Conservation (phyloP, 2,113 vertebrate species). For the Siniperca chuatsi region DNA sequence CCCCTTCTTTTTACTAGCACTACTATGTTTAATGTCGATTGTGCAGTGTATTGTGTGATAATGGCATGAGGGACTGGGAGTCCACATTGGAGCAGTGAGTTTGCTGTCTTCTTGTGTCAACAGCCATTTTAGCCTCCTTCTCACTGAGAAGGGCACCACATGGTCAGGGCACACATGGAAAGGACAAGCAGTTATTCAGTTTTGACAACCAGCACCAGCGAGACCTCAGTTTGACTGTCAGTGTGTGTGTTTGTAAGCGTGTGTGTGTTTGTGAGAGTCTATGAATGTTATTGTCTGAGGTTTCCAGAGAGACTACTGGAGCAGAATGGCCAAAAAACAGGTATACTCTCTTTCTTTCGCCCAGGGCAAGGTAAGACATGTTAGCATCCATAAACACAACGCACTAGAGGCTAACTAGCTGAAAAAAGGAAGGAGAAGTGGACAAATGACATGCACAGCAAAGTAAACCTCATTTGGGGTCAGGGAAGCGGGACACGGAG, state of each 20-base stretch:
- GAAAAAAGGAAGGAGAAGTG: conserved; percentile 63
- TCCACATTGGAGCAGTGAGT: conserved; percentile 47
- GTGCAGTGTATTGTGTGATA: conserved; percentile 27
- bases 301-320: conserved; percentile 70
- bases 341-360: conserved; percentile 75
- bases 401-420: conserved; percentile 70
- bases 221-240: conserved; percentile 67
- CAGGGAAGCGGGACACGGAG: conserved; percentile 42
- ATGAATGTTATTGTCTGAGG: conserved; percentile 59
- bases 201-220: conserved; percentile 81
- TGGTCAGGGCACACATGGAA: conserved; percentile 67
- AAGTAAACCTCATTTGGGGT: conserved; percentile 61
- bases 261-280: conserved; percentile 40
- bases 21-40: conserved; percentile 64
- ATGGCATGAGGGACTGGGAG: conserved; percentile 48
- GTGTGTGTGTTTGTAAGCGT: conserved; percentile 44
- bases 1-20: conserved; percentile 26
- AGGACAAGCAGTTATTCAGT: conserved; percentile 75
- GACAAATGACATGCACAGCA: conserved; percentile 63
- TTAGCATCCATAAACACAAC: conserved; percentile 72
- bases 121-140: conserved; percentile 66
- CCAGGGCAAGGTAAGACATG: conserved; percentile 79
- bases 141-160: conserved; percentile 75
- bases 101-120: conserved; percentile 71
- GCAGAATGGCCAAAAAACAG: conserved; percentile 76